Conservation (phyloP, 2,888 invertebrate genomes). For the Glaucopsyche alexis region DNA sequence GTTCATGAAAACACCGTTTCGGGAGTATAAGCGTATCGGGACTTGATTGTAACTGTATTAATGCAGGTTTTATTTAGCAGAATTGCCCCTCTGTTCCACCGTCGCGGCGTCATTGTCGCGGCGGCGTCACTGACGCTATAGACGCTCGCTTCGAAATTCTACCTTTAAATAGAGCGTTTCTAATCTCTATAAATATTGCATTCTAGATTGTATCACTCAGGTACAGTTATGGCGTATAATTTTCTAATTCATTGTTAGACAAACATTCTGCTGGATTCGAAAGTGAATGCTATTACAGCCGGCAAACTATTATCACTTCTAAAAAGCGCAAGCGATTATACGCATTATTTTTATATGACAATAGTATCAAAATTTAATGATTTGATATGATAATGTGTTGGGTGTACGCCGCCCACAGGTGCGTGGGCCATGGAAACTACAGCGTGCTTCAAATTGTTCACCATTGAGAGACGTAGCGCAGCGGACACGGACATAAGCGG, state of each 20-base stretch:
- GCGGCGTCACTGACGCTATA: no score
- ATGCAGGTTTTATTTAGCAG: no score
- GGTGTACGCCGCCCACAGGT: conserved; percentile 47
- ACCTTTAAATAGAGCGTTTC: background rate
- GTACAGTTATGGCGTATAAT: conserved; percentile 36
- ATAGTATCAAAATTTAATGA: conserved; percentile 23
- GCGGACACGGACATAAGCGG: conserved; percentile 29
- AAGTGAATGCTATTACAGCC: conserved; percentile 48
- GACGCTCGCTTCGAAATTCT: background rate
- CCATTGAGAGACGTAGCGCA: conserved; percentile 36
- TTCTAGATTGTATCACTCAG: conserved; percentile 4
- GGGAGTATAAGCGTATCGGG: no score
- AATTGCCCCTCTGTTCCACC: no score
- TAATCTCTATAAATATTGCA: background rate
- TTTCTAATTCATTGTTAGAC: conserved; percentile 40
- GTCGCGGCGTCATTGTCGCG: no score
- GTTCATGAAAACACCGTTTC: no score
- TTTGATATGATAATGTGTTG: conserved; percentile 26
- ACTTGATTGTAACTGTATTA: no score
- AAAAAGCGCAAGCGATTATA: conserved; percentile 28
- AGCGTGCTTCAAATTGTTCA: conserved; percentile 37
- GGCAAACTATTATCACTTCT: background rate
- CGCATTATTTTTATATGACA: conserved; percentile 17
- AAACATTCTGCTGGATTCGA: conserved; percentile 57
- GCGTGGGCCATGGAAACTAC: conserved; percentile 53